Percentiles rank a stretch among this genome's conserved stretches.
Conservation (phyloP, 2,113 vertebrate species). For the Tylochromis polylepis region DNA sequence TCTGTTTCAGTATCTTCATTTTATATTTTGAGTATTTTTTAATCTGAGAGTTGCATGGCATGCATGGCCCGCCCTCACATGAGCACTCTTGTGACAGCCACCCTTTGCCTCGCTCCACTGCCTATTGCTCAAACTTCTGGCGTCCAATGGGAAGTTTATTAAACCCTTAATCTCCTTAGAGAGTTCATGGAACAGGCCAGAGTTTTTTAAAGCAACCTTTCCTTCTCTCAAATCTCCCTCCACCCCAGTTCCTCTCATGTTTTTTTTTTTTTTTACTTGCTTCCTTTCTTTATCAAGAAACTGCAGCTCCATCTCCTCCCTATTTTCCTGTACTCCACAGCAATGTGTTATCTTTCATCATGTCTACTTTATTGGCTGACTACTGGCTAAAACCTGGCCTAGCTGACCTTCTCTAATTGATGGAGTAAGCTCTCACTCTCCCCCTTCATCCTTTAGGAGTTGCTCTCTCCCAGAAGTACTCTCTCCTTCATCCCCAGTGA, state of each 20-base stretch:
- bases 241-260: background rate
- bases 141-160: conserved; percentile 52
- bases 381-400: conserved; percentile 10
- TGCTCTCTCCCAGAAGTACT: conserved; percentile 27
- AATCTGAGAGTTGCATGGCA: background rate
- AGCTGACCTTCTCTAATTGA: conserved; percentile 43
- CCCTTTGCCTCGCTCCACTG: conserved; percentile 6
- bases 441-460: conserved; percentile 8
- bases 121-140: conserved; percentile 40
- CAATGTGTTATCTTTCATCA: conserved; percentile 6
- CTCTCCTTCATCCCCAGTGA: conserved; percentile 8
- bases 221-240: background rate
- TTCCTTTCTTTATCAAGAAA: conserved; percentile 1
- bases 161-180: conserved; percentile 59
- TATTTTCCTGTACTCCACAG: background rate
- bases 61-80: conserved; percentile 21
- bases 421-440: conserved; percentile 22
- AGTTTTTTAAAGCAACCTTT: conserved; percentile 36
- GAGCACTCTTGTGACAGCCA: conserved; percentile 51
- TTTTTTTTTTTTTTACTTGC: background rate
- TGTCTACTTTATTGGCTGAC: conserved; percentile 4
- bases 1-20: background rate
- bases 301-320: conserved; percentile 3
- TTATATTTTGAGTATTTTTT: background rate
- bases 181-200: conserved; percentile 33